Conservation (phyloP, 2,797 vertebrate genomes). For the Acridotheres tristis region DNA sequence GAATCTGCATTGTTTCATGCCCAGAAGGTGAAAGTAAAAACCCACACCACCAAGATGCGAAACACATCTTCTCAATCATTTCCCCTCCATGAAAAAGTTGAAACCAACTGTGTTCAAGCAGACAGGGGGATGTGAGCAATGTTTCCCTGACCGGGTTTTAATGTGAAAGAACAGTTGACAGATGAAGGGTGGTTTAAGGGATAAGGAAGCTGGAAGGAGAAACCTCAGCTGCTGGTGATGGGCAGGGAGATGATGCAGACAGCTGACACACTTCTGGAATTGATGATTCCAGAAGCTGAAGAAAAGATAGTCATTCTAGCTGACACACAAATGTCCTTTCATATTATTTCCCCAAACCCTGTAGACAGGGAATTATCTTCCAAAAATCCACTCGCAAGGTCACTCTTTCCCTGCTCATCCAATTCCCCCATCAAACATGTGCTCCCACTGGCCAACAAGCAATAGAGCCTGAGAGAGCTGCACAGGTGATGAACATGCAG, state of each 20-base stretch:
- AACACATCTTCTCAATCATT: constrained; percentile 4
- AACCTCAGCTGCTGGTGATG: background rate
- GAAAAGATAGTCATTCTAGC: background rate
- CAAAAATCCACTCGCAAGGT: background rate
- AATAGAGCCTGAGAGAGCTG: background rate
- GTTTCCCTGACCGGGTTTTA: background rate
- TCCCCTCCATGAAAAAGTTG: background rate
- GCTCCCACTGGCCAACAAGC: background rate
- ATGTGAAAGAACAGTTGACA: background rate
- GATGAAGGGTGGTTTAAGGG: background rate
- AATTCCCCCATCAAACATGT: background rate
- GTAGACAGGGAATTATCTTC: background rate
- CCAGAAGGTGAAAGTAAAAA: background rate
- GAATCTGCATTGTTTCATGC: background rate
- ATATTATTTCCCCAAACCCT: background rate
- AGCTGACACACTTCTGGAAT: background rate
- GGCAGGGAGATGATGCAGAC: background rate
- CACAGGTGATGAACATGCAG: background rate
- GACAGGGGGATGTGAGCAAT: background rate
- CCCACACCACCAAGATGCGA: background rate
- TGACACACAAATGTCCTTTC: background rate
- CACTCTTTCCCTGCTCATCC: background rate
- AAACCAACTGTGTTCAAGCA: background rate
- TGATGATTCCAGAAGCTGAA: background rate
- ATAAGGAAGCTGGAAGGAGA: background rate